Base-by-base conservation (phyloP, 2,797 vertebrate species). In the Momotus momota region DNA sequence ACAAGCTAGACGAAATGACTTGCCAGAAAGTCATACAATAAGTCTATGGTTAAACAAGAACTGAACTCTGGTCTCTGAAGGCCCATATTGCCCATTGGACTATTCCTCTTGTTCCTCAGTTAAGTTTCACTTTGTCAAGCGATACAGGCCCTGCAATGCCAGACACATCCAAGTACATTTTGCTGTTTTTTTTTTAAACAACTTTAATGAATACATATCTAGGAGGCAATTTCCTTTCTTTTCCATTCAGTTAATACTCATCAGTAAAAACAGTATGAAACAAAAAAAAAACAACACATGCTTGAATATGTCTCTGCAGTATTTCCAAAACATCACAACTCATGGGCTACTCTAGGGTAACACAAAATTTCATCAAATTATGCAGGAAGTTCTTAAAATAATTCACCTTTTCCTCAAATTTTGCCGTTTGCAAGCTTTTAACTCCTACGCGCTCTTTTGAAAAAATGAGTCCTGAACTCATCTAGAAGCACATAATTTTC, bases 11-110 rank as follows among this genome's bases (percentile, higher is more conserved):
- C 38, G 79, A 71, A 81, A 74, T 58, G 46, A 54, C 70, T 88
- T 93, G 84, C 87, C 88, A 90, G 55, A 35, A 77, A 83, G 73
- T 55, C 62, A 93, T 40, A 65, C 31, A 70, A 94, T 62, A 41
- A 75, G 33, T 26, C 72, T 57, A 62, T 3, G 0, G 49, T 55
- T 84, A 73, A 94, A 65, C 11, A 88, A 83, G 31, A 84, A n/a
- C 20, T 52, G 75, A 96, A 73, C 29, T 48, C 15, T 46, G 25
- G n/a, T 67, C 69, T 86, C 90, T 26, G 43, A 46, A 86, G 58
- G 43, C 23, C 40, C 31, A 55, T 7, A 40, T 29, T 69, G 35
- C 31, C 33, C 79, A 78, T 58, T 55, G 33, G 49, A 78, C 58
- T 41, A 69, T 65, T 88, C 43, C 71, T 82, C 38, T 52, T 83